A percentile compares a stretch with the other conserved stretches of the same genome.
phyloP scores from a whole-genome alignment of 2,113 vertebrate species.

The Xiphias gladius region DNA sequence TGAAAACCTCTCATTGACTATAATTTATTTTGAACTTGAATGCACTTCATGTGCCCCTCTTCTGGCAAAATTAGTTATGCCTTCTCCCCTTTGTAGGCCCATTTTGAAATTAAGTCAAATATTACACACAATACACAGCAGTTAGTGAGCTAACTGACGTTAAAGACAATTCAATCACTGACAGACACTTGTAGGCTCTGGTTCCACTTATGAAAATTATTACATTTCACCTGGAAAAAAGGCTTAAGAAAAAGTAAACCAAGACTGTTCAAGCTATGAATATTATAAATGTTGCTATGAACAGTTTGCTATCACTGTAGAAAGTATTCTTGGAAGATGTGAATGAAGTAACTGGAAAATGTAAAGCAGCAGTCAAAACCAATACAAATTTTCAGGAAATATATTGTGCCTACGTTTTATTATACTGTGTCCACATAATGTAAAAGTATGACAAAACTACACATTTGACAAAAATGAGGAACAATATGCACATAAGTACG shows the following conservation, averaged over 20 bases:
- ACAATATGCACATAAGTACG: neutral
- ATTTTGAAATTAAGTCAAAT: conserved; percentile 29
- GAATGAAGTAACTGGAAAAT: neutral
- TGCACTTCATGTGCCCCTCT: too few relatives aligned
- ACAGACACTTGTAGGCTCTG: too few relatives aligned
- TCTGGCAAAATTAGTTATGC: too few relatives aligned
- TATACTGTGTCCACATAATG: neutral
- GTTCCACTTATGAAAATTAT: neutral
- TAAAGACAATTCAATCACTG: neutral
- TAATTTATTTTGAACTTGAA: too few relatives aligned
- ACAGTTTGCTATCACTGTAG: too few relatives aligned
- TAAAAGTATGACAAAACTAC: neutral
- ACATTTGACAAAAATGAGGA: neutral
- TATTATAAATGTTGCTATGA: too few relatives aligned
- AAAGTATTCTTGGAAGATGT: too few relatives aligned
- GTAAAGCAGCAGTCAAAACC: neutral
- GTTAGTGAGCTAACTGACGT: neutral
- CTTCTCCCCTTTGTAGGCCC: neutral
- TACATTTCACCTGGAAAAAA: neutral
- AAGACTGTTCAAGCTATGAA: too few relatives aligned
- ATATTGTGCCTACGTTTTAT: neutral
- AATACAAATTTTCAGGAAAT: neutral
- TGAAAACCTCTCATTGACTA: too few relatives aligned
- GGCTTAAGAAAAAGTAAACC: too few relatives aligned
- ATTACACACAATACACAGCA: conserved; percentile 5